Evolutionary conservation across 1,140 invertebrate species (phyloP).

Genomic region (Dendroctonus valens): DNA sequence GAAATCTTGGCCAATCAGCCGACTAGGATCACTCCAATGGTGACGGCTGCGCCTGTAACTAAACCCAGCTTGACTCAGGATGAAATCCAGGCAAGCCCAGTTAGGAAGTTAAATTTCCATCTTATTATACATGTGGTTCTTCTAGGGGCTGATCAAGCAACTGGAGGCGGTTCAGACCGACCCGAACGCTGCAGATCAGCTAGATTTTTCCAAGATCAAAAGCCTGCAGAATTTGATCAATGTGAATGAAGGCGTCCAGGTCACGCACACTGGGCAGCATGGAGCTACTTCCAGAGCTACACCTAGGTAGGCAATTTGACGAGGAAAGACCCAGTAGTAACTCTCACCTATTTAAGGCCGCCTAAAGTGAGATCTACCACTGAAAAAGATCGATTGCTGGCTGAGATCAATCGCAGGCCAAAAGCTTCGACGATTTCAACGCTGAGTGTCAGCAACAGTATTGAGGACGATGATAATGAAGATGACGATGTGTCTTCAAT

Average conservation of each 20-base stretch:
- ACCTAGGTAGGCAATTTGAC: conserved; percentile 18
- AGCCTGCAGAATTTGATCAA: conserved; percentile 43
- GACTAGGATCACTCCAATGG: conserved; percentile 44
- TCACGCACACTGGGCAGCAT: conserved; percentile 41
- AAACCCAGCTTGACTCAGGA: conserved; percentile 33
- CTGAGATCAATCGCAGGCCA: conserved; percentile 7
- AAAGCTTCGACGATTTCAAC: conserved; percentile 30
- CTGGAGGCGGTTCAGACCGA: conserved; percentile 46
- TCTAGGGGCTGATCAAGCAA: conserved; percentile 41
- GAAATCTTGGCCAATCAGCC: conserved; percentile 42
- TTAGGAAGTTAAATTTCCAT: background rate
- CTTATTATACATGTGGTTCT: conserved; percentile 8
- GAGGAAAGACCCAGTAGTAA: background rate
- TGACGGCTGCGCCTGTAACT: conserved; percentile 35
- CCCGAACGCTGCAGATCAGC: conserved; percentile 39
- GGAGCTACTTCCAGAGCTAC: conserved; percentile 34
- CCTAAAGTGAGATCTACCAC: conserved; percentile 12
- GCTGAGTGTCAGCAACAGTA: conserved; percentile 38
- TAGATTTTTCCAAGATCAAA: conserved; percentile 44
- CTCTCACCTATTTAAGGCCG: conserved; percentile 7
- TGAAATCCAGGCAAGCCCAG: conserved; percentile 27
- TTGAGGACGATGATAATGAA: conserved; percentile 36
- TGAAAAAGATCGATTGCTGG: conserved; percentile 11
- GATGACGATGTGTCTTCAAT: conserved; percentile 7
- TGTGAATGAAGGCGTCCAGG: conserved; percentile 39